A percentile compares a stretch with the other conserved stretches of the same genome.
These are phyloP conservation scores for Cryptocheilus praepositus DNA, from an alignment of 2,888 invertebrate species.

Conservation along the genomic window DNA sequence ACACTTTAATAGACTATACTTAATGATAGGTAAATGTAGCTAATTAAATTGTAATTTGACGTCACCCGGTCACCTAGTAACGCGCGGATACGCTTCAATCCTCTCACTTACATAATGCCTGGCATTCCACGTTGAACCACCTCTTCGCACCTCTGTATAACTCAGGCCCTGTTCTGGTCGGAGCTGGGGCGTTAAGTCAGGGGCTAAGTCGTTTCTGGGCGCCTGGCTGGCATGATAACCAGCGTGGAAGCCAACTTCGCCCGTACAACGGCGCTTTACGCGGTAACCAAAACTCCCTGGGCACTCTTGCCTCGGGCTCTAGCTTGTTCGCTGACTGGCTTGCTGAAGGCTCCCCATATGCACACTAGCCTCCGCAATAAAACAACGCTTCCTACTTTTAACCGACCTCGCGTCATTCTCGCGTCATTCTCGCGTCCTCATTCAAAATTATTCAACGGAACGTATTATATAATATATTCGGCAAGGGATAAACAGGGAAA, in stretches of 20 bases:
- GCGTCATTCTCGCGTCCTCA: too few relatives aligned
- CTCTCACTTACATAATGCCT: conserved; percentile 17
- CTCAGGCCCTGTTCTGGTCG: not conserved
- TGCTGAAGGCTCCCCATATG: too few relatives aligned
- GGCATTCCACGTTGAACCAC: conserved; percentile 5
- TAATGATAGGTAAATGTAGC: too few relatives aligned
- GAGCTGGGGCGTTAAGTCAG: conserved; percentile 21
- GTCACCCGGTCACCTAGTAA: conserved; percentile 32
- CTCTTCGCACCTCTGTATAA: not conserved
- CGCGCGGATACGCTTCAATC: conserved; percentile 41
- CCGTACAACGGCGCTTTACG: conserved; percentile 11
- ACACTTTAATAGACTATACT: too few relatives aligned
- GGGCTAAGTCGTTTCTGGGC: conserved; percentile 50
- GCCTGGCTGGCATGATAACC: conserved; percentile 58
- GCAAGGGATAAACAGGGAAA: not conserved
- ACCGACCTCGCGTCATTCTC: not conserved
- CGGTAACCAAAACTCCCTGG: conserved; percentile 23
- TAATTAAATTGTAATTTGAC: conserved; percentile 11
- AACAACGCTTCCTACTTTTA: conserved; percentile 2
- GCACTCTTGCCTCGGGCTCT: conserved; percentile 2
- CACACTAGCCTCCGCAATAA: not conserved
- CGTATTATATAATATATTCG: too few relatives aligned
- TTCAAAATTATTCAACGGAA: too few relatives aligned
- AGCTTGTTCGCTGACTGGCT: not conserved
- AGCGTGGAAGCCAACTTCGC: conserved; percentile 33